phyloP scores from a whole-genome alignment of 2,797 vertebrate species.

The Sternarchorhynchus goeldii region DNA sequence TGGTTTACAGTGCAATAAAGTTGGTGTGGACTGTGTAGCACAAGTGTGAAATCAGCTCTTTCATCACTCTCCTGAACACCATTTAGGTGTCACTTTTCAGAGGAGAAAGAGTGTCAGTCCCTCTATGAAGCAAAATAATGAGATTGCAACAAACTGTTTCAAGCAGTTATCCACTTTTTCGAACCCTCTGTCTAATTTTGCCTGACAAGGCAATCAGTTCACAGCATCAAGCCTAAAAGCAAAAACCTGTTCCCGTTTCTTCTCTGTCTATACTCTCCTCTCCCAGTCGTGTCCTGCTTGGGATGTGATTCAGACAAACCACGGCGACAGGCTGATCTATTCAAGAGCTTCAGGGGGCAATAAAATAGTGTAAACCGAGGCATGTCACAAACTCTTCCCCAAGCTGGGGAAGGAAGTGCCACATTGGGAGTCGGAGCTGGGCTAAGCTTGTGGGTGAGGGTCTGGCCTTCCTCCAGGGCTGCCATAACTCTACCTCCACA shows the following conservation, averaged over 20 bases:
- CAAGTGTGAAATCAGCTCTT: slow-evolving; percentile 72
- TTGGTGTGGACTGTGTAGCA: slow-evolving; percentile 67
- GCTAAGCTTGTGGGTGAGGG: slow-evolving; percentile 49
- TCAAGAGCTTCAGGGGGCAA: slow-evolving; percentile 17
- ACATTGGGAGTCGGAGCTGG: slow-evolving; percentile 58
- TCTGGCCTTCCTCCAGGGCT: slow-evolving; percentile 58
- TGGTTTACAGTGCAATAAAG: slow-evolving; percentile 65
- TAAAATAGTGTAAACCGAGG: slow-evolving; percentile 25
- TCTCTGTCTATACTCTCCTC: neutral
- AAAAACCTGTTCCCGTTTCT: slow-evolving; percentile 1
- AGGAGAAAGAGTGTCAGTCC: slow-evolving; percentile 36
- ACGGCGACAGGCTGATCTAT: slow-evolving; percentile 38
- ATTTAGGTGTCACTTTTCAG: slow-evolving; percentile 62
- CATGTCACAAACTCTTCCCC: slow-evolving; percentile 45
- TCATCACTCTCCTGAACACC: slow-evolving; percentile 61
- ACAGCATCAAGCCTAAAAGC: neutral
- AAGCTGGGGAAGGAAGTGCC: slow-evolving; percentile 51
- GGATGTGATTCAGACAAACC: slow-evolving; percentile 37
- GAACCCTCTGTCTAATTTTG: slow-evolving; percentile 14
- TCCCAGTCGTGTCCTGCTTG: slow-evolving; percentile 20
- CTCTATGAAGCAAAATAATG: slow-evolving; percentile 47
- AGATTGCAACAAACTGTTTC: slow-evolving; percentile 36
- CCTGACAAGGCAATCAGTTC: slow-evolving; percentile 39
- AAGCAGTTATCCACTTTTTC: slow-evolving; percentile 31
- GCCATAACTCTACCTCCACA: slow-evolving; percentile 45